Evolutionary conservation across 2,888 invertebrate genomes (phyloP), one percentile per base, ranked within the genome.

Genomic region (Galeopsomyia nigrocyanea): DNA sequence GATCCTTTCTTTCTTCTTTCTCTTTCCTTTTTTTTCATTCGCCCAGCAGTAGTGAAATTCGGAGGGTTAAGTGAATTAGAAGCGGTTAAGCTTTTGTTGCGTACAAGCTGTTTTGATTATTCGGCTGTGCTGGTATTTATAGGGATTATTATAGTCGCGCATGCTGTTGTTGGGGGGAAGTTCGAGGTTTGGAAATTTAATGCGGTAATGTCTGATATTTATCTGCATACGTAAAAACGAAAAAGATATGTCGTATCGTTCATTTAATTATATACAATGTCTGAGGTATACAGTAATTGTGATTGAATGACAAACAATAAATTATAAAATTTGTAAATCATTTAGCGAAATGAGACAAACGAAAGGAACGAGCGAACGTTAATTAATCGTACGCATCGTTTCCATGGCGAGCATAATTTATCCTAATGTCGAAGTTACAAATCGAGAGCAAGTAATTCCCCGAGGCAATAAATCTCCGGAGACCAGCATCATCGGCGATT

Each of bases 401-500:
- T 26, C 14, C 9, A 17, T 17, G 26, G 19, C 58, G 17, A 57
- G 3, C 9, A 46, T 46, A 58, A 58, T n/a, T n/a, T 9, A 57
- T 16, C 31, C 10, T 9, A n/a, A 31, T 31, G 16, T 21, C 57
- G 9, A 3, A 22, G 3, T 17, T 7, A 39, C 26, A 57, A 60
- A 39, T 60, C n/a, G 19, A 46, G 14, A 46, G 22, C n/a, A 60
- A 60, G 19, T 22, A 26, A 5, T 22, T n/a, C 61, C 16, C 26
- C 7, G 7, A 13, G 39, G 10, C 39, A 39, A 39, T 39, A 39
- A 26, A 31, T 61, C 50, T n/a, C 50, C 3, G 9, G 26, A 17
- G 21, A n/a, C 10, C 21, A 51, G 55, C 47, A 13, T 65, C 65
- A 22, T 55, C 63, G 22, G 39, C 50, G 57, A 69, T 63, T 69